phyloP scores from a whole-genome alignment of 2,113 vertebrate species.

The Peromyscus leucopus region DNA sequence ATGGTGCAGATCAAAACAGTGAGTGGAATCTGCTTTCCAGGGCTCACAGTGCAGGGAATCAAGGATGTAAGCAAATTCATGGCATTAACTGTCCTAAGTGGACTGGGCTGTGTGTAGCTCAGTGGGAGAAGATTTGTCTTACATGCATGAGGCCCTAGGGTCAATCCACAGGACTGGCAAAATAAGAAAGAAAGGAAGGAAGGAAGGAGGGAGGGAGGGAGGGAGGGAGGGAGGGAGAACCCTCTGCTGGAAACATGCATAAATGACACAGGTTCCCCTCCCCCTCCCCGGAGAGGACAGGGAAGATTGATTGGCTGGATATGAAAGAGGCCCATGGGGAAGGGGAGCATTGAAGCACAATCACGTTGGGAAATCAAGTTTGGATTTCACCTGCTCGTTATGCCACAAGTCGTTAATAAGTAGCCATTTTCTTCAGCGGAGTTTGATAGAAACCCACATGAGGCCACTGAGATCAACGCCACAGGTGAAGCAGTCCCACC shows the following conservation, averaged over 20 bases:
- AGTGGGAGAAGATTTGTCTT: neutral
- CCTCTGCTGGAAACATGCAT: neutral
- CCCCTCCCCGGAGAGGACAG: neutral
- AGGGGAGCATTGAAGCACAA: too few species aligned
- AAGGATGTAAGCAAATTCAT: neutral
- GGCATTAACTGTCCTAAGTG: neutral
- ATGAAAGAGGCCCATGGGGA: neutral
- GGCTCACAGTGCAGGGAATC: neutral
- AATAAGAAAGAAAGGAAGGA: neutral
- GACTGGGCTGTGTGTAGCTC: neutral
- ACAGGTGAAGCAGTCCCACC: too few species aligned
- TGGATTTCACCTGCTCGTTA: fast-evolving
- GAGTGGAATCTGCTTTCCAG: fast-evolving
- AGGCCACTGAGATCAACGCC: neutral
- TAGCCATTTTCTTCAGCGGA: neutral
- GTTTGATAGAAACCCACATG: neutral
- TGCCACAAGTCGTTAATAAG: neutral
- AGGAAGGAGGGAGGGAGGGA: too few species aligned
- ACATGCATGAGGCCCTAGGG: neutral
- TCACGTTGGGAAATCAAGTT: neutral
- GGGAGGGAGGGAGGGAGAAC: too few species aligned
- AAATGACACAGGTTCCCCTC: fast-evolving
- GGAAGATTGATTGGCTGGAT: neutral
- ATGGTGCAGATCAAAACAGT: neutral
- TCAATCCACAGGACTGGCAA: neutral